Conservation (phyloP, 2,797 vertebrate species). For the Pelodytes ibericus region DNA sequence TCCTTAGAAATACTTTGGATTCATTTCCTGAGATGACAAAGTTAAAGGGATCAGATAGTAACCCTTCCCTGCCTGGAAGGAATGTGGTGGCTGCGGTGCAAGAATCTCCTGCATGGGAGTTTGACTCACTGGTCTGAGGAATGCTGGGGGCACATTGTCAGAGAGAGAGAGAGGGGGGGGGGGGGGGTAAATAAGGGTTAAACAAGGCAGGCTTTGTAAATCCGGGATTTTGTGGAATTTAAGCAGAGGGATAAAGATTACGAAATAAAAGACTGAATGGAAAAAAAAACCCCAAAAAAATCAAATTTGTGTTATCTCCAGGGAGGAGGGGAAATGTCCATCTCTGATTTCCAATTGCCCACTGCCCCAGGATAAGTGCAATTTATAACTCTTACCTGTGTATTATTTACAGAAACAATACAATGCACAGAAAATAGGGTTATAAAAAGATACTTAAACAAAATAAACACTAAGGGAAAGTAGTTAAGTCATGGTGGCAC, state of each 20-base stretch:
- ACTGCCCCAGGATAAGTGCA: no score
- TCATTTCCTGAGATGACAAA: no score
- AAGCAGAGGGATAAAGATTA: conserved; percentile 33
- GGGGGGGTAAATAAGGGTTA: conserved; percentile 35
- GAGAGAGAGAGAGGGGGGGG: no score
- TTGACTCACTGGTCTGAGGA: conserved; percentile 27
- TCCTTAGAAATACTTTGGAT: no score
- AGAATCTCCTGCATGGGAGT: conserved; percentile 21
- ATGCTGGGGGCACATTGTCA: conserved; percentile 11
- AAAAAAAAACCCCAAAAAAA: background rate
- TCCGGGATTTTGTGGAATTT: conserved; percentile 32
- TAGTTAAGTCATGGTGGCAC: no score
- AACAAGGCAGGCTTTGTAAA: conserved; percentile 7
- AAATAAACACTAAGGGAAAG: no score
- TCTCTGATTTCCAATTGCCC: no score
- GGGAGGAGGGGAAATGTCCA: no score
- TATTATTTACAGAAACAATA: no score
- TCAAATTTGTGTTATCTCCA: background rate
- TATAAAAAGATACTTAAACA: no score
- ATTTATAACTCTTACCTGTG: no score
- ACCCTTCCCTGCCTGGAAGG: conserved; percentile 27
- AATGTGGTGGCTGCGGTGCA: conserved; percentile 13
- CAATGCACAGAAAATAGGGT: no score
- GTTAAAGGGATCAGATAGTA: background rate
- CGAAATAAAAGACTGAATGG: background rate